Percentiles rank a stretch among this genome's conserved stretches.
phyloP scores from a whole-genome alignment of 1,140 invertebrate species.

The Steinernema feltiae region DNA sequence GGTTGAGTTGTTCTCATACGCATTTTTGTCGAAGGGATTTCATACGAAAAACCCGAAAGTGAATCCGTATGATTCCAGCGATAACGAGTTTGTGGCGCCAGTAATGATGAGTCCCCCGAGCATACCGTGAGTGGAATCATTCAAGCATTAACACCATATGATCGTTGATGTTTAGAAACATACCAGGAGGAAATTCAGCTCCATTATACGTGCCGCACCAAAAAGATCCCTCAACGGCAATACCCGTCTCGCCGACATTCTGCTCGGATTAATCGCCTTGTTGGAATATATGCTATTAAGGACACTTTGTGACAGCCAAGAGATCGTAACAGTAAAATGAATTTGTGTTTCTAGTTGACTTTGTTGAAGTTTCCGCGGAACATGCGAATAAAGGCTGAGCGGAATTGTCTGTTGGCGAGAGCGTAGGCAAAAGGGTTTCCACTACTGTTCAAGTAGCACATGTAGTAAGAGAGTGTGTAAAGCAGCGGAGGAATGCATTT shows the following conservation, averaged over 20 bases:
- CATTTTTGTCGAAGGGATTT: neutral
- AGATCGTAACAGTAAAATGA: neutral
- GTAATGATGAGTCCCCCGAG: neutral
- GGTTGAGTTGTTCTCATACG: neutral
- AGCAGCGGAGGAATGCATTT: conserved; percentile 52
- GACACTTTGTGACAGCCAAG: neutral
- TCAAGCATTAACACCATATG: neutral
- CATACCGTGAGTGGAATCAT: neutral
- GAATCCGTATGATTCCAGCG: neutral
- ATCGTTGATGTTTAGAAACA: too few relatives aligned
- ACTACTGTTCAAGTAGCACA: conserved; percentile 96
- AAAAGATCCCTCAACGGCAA: neutral
- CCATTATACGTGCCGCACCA: neutral
- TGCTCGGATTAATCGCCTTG: neutral
- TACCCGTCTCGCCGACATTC: neutral
- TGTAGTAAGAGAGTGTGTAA: conserved; percentile 71
- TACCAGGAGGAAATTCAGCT: neutral
- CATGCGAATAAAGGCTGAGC: conserved; percentile 91
- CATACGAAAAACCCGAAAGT: neutral
- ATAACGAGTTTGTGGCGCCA: neutral
- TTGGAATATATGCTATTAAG: conserved; percentile 13
- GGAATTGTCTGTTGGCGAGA: conserved; percentile 96
- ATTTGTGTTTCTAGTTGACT: conserved; percentile 12
- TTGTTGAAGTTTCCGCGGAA: conserved; percentile 61
- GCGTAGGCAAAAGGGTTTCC: conserved; percentile 99